Evolutionary conservation across 2,113 vertebrate species (phyloP).

Genomic region (Cheilinus undulatus): DNA sequence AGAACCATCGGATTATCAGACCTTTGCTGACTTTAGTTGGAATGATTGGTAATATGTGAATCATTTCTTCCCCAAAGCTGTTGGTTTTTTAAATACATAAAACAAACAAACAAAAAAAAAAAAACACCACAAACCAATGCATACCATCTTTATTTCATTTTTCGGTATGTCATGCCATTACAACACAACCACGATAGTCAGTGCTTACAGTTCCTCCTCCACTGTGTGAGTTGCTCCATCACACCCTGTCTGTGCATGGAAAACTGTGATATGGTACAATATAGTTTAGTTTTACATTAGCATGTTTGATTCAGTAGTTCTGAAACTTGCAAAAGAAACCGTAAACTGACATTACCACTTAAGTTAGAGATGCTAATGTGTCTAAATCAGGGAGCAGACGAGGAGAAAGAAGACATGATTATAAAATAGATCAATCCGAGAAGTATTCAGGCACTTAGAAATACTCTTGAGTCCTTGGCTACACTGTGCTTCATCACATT

Average conservation of each 20-base stretch:
- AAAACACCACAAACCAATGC: slow-evolving; percentile 16
- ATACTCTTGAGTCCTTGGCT: slow-evolving; percentile 83
- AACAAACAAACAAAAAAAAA: slow-evolving; percentile 6
- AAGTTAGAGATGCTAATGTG: slow-evolving; percentile 18
- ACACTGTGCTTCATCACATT: slow-evolving; percentile 79
- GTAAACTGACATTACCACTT: slow-evolving; percentile 27
- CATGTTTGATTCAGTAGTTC: slow-evolving; percentile 21
- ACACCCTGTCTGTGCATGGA: slow-evolving; percentile 54
- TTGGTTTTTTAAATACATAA: too few species aligned
- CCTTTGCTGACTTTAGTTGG: too few species aligned
- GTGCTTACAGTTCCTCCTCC: slow-evolving; percentile 34
- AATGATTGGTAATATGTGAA: too few species aligned
- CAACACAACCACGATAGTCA: slow-evolving; percentile 70
- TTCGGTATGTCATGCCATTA: slow-evolving; percentile 77
- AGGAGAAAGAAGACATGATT: slow-evolving; percentile 34
- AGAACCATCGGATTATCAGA: too few species aligned
- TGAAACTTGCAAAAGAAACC: slow-evolving; percentile 47
- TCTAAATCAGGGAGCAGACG: slow-evolving; percentile 24
- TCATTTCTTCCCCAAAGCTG: not conserved
- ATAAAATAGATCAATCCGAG: slow-evolving; percentile 54
- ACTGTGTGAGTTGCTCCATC: slow-evolving; percentile 49
- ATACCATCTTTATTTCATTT: slow-evolving; percentile 77
- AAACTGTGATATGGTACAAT: slow-evolving; percentile 55
- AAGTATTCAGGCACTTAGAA: slow-evolving; percentile 86
- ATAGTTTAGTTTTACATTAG: slow-evolving; percentile 51